Evolutionary conservation across 2,888 invertebrate species (phyloP).

Genomic region (Caenorhabditis sulstoni): DNA sequence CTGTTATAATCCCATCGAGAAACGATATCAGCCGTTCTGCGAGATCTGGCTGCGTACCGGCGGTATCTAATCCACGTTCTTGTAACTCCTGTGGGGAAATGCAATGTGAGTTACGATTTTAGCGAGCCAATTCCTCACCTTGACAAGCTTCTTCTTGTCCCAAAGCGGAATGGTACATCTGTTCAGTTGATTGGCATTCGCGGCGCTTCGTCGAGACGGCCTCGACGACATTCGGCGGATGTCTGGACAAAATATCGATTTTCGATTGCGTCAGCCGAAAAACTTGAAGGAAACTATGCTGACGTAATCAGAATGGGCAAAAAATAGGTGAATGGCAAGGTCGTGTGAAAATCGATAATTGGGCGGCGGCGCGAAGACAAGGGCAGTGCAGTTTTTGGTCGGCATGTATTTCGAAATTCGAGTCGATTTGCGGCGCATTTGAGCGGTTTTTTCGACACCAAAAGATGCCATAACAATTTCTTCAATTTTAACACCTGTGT

Average conservation of each 20-base stretch:
- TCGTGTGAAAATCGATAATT: conserved; percentile 21
- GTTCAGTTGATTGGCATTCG: conserved; percentile 31
- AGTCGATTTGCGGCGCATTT: background rate
- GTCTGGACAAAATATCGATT: conserved; percentile 4
- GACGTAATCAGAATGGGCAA: background rate
- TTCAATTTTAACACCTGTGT: background rate
- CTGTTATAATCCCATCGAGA: conserved; percentile 21
- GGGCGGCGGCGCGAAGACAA: conserved; percentile 7
- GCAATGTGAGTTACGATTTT: background rate
- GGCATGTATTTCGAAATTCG: conserved; percentile 8
- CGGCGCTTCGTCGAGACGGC: conserved; percentile 48
- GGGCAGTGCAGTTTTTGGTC: too few species aligned
- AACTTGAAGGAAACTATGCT: background rate
- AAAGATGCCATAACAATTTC: background rate
- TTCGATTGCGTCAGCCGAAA: background rate
- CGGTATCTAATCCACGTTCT: conserved; percentile 52
- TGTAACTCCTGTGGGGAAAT: conserved; percentile 53
- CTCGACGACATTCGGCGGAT: conserved; percentile 20
- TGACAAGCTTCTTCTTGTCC: conserved; percentile 34
- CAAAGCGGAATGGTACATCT: conserved; percentile 27
- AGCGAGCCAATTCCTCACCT: conserved; percentile 12
- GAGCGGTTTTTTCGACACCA: background rate
- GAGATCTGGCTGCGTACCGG: conserved; percentile 51
- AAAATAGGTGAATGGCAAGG: background rate
- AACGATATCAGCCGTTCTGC: conserved; percentile 60